Evolutionary conservation across 1,140 invertebrate species (phyloP).

Genomic region (Cyclargus thomasi): DNA sequence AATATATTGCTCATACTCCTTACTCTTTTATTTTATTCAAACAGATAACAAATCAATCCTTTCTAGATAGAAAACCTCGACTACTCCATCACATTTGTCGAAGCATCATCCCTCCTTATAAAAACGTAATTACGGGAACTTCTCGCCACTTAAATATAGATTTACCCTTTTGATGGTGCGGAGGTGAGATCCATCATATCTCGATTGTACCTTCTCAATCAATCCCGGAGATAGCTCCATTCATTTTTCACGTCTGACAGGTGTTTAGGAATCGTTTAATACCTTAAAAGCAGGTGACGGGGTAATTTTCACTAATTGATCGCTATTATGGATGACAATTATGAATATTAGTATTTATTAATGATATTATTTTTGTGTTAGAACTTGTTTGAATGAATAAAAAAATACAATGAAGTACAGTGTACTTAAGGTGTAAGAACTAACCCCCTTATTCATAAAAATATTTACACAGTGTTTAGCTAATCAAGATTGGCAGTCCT

Average conservation of each 20-base stretch:
- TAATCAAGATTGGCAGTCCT: too few species aligned
- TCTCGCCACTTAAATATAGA: constrained; percentile 68
- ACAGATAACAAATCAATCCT: neutral
- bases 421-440: too few species aligned
- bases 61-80: neutral
- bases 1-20: too few species aligned
- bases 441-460: too few species aligned
- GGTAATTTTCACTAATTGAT: constrained; percentile 2
- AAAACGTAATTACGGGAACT: constrained; percentile 69
- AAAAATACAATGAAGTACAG: too few species aligned
- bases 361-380: too few species aligned
- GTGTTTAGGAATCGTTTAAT: constrained; percentile 31
- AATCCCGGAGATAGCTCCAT: constrained; percentile 59
- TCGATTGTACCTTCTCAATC: constrained; percentile 66
- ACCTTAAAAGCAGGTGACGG: constrained; percentile 1
- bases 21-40: neutral
- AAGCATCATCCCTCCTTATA: constrained; percentile 57
- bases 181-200: constrained; percentile 69
- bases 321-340: too few species aligned
- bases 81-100: constrained; percentile 64
- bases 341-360: too few species aligned
- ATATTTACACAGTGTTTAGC: too few species aligned
- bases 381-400: too few species aligned
- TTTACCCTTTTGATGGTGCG: constrained; percentile 65
- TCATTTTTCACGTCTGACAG: constrained; percentile 58